Evolutionary conservation across 1,140 invertebrate genomes (phyloP).

Genomic region (Mya arenaria): DNA sequence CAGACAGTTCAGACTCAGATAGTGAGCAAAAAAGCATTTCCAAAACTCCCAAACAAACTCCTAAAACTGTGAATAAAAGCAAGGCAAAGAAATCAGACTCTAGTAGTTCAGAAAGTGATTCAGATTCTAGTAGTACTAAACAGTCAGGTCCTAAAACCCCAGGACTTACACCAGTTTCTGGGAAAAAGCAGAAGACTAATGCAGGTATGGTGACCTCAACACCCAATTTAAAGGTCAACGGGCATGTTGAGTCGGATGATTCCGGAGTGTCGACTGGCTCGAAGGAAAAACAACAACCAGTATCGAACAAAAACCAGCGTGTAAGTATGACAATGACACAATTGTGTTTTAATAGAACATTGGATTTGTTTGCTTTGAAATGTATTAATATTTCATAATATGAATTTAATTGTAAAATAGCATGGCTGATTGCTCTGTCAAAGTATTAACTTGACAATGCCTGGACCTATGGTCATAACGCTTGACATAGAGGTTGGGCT

Average conservation of each 20-base stretch:
- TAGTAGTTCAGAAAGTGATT: slow-evolving; percentile 56
- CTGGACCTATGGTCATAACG: too few species aligned
- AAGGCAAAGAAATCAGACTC: slow-evolving; percentile 37
- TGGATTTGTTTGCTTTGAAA: too few species aligned
- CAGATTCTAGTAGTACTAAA: slow-evolving; percentile 30
- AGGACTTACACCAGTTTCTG: slow-evolving; percentile 51
- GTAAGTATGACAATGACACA: slow-evolving; percentile 6
- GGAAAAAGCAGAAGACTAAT: slow-evolving; percentile 30
- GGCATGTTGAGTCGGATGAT: slow-evolving; percentile 30
- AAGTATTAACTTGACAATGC: too few species aligned
- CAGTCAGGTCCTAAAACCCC: slow-evolving; percentile 54
- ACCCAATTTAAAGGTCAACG: slow-evolving; percentile 12
- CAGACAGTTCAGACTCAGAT: slow-evolving; percentile 47
- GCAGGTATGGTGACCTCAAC: slow-evolving; percentile 23
- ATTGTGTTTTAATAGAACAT: too few species aligned
- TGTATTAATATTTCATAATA: too few species aligned
- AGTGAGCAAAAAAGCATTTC: slow-evolving; percentile 19
- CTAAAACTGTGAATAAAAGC: slow-evolving; percentile 9
- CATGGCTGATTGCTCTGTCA: too few species aligned
- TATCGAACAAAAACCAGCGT: slow-evolving; percentile 24
- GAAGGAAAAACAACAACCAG: not conserved
- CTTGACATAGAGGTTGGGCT: too few species aligned
- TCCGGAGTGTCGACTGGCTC: slow-evolving; percentile 24
- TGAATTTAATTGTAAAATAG: too few species aligned
- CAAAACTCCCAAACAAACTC: slow-evolving; percentile 51